Conservation (phyloP, 2,113 vertebrate genomes). For the Onychorhynchus coronatus region DNA sequence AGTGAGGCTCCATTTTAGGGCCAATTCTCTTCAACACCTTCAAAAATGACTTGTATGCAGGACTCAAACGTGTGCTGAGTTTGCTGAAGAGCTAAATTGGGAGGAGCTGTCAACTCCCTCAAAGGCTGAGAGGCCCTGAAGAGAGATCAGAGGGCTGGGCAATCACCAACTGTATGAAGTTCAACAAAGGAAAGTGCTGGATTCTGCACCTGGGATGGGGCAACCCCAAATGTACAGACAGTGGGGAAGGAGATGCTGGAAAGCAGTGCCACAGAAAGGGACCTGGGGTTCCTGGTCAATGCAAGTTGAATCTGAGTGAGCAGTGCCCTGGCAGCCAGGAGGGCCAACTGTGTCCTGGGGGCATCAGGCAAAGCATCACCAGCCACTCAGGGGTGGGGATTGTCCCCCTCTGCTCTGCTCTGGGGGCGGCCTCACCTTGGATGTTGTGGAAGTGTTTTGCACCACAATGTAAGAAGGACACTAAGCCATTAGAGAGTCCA, state of each 20-base stretch:
- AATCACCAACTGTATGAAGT: not conserved
- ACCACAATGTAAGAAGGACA: not conserved
- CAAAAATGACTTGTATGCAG: accelerated
- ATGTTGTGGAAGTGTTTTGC: not conserved
- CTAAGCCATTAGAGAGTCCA: not conserved
- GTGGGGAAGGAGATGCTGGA: not conserved
- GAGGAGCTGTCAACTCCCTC: not conserved
- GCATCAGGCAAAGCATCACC: not conserved
- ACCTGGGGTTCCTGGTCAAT: accelerated
- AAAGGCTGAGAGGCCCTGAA: not conserved
- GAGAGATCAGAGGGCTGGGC: not conserved
- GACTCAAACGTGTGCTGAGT: not conserved
- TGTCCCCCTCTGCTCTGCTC: not conserved
- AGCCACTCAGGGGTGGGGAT: accelerated
- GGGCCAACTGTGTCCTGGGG: not conserved
- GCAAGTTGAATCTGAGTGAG: accelerated
- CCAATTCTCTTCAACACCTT: not conserved
- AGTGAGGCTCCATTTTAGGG: not conserved
- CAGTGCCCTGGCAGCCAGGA: not conserved
- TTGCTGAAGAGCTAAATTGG: not conserved
- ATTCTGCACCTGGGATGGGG: not conserved
- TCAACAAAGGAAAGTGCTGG: not conserved
- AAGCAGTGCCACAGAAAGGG: not conserved
- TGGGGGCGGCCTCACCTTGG: not conserved
- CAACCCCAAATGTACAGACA: accelerated